Conservation (phyloP, 2,113 vertebrate species). For the Myiagra hebetior region DNA sequence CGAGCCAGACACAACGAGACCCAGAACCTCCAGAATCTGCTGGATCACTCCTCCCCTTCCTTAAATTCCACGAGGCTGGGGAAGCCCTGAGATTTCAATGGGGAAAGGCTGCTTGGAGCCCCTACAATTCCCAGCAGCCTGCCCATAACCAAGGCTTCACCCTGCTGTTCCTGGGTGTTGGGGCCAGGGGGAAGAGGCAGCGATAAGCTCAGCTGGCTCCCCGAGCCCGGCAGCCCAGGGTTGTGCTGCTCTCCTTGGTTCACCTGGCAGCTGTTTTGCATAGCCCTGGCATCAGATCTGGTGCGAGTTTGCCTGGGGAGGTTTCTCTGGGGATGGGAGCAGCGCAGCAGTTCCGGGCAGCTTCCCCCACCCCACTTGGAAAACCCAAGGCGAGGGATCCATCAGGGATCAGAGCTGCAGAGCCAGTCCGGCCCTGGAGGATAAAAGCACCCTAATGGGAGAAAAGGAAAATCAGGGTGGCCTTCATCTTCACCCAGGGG, state of each 20-base stretch:
- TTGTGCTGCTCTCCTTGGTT: slow-evolving; percentile 28
- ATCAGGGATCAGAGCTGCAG: not conserved
- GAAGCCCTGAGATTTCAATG: not conserved
- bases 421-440: not conserved
- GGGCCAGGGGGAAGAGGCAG: not conserved
- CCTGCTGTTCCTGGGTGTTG: not conserved
- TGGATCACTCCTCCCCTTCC: not conserved
- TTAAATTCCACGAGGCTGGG: not conserved
- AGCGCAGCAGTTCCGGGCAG: slow-evolving; percentile 51
- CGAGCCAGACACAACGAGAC: not conserved
- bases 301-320: slow-evolving; percentile 74
- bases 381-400: not conserved
- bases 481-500: not conserved
- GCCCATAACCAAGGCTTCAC: no score
- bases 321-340: slow-evolving; percentile 72
- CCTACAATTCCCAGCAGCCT: not conserved
- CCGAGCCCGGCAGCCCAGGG: not conserved
- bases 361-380: not conserved
- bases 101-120: not conserved
- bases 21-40: not conserved
- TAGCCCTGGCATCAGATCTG: slow-evolving; percentile 69
- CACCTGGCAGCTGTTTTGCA: slow-evolving; percentile 69
- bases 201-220: not conserved
- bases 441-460: not conserved
- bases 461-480: not conserved